These are phyloP conservation scores for Drosophila ironensis DNA, from an alignment of 1,140 invertebrate genomes.

Conservation along the genomic window DNA sequence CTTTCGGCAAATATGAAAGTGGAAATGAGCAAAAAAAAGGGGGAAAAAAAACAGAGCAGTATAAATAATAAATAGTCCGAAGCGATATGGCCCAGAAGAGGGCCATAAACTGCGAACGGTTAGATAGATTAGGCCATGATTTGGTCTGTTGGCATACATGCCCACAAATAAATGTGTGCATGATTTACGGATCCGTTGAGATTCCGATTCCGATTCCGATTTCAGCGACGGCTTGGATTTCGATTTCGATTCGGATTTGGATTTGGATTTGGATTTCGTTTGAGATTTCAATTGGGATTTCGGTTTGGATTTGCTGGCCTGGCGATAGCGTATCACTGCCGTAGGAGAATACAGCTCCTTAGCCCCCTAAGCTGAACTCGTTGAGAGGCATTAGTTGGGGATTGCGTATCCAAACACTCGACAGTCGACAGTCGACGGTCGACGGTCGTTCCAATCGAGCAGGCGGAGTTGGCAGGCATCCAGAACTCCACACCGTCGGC, in stretches of 20 bases:
- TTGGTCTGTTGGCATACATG: slow-evolving; percentile 53
- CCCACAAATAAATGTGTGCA: slow-evolving; percentile 31
- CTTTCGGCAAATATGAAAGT: slow-evolving; percentile 80
- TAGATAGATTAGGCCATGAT: slow-evolving; percentile 75
- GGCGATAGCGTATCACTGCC: slow-evolving; percentile 24
- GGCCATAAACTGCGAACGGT: slow-evolving; percentile 61
- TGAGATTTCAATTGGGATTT: slow-evolving; percentile 20
- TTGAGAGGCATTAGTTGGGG: slow-evolving; percentile 68
- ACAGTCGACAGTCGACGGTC: slow-evolving; percentile 10
- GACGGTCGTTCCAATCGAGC: slow-evolving; percentile 8
- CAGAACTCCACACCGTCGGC: slow-evolving; percentile 15
- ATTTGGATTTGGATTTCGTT: slow-evolving; percentile 6
- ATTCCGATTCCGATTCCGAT: slow-evolving; percentile 40
- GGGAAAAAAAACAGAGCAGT: slow-evolving; percentile 49
- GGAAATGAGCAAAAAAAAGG: slow-evolving; percentile 29
- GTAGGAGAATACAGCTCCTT: slow-evolving; percentile 10
- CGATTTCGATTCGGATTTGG: slow-evolving; percentile 8
- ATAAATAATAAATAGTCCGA: slow-evolving; percentile 62
- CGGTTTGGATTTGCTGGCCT: slow-evolving; percentile 8
- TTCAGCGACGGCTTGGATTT: slow-evolving; percentile 16
- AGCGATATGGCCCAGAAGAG: slow-evolving; percentile 69
- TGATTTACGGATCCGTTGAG: slow-evolving; percentile 73
- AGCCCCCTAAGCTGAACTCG: slow-evolving; percentile 58
- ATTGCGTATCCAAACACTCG: slow-evolving; percentile 67
- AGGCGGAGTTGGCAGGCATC: slow-evolving; percentile 12